A percentile compares a stretch with the other conserved stretches of the same genome.
Evolutionary conservation across 2,113 vertebrate genomes (phyloP).

Genomic region (Redunca redunca): DNA sequence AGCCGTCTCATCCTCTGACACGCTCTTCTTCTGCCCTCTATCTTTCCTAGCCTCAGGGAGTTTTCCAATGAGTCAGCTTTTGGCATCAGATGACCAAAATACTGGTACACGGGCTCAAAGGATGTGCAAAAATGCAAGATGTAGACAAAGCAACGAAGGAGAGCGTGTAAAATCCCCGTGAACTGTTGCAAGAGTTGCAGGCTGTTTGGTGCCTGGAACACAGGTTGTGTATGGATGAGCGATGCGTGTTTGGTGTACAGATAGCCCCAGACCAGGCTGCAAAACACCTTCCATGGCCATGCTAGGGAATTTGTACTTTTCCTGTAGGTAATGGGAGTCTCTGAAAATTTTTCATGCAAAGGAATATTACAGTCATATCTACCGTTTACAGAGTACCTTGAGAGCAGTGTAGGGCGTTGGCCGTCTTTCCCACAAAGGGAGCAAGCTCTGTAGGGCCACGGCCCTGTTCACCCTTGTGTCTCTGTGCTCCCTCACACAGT

Average conservation of each 20-base stretch:
- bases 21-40: background rate
- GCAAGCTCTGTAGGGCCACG: accelerated
- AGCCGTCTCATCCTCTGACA: too few relatives aligned
- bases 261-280: background rate
- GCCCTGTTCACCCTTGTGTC: too few relatives aligned
- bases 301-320: background rate
- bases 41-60: background rate
- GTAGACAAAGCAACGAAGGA: background rate
- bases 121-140: background rate
- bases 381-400: background rate
- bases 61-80: background rate
- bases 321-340: background rate
- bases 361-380: background rate
- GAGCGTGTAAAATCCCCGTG: background rate
- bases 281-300: accelerated
- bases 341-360: background rate
- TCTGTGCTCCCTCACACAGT: background rate
- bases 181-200: background rate
- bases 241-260: accelerated
- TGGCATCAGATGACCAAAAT: background rate
- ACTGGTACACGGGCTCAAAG: background rate
- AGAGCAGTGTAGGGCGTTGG: background rate
- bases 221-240: background rate
- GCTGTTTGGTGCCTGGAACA: background rate
- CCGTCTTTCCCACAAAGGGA: background rate